These are phyloP conservation scores for Chrysoperla carnea DNA, from an alignment of 1,140 invertebrate species.

Conservation along the genomic window DNA sequence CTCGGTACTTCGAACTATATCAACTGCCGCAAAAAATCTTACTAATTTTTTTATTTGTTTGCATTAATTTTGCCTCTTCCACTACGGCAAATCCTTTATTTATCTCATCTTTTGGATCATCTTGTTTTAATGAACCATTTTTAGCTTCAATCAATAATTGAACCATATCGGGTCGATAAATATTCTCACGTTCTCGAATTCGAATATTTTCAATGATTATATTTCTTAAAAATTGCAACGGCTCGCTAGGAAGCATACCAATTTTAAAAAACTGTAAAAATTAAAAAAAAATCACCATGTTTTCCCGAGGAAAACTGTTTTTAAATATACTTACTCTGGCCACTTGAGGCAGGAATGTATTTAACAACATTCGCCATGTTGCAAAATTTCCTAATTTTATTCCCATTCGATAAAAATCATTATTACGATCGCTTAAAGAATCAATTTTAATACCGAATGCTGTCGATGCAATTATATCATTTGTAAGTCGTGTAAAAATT, in stretches of 20 bases:
- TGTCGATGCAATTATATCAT: conserved; percentile 20
- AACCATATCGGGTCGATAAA: conserved; percentile 24
- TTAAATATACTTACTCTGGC: not conserved
- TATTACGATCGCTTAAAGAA: conserved; percentile 16
- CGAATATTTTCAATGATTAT: conserved; percentile 19
- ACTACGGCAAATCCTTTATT: conserved; percentile 1
- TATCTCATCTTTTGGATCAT: conserved; percentile 2
- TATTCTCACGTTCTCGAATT: conserved; percentile 16
- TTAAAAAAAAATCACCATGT: not conserved
- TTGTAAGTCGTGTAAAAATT: conserved; percentile 16
- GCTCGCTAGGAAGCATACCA: conserved; percentile 7
- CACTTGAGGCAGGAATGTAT: not conserved
- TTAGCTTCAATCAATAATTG: conserved; percentile 24
- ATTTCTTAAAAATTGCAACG: conserved; percentile 13
- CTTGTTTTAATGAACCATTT: conserved; percentile 17
- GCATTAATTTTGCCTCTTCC: not conserved
- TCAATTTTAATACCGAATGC: conserved; percentile 21
- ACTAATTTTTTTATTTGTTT: not conserved
- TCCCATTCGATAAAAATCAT: conserved; percentile 17
- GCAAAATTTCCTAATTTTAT: conserved; percentile 12
- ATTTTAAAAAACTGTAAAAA: conserved; percentile 10
- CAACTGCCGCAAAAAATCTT: too few species aligned
- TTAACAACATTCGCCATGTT: not conserved
- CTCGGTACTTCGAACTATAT: too few species aligned
- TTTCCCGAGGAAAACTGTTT: too few species aligned